Evolutionary conservation across 1,140 invertebrate genomes (phyloP).

Genomic region (Temnothorax nylanderi): DNA sequence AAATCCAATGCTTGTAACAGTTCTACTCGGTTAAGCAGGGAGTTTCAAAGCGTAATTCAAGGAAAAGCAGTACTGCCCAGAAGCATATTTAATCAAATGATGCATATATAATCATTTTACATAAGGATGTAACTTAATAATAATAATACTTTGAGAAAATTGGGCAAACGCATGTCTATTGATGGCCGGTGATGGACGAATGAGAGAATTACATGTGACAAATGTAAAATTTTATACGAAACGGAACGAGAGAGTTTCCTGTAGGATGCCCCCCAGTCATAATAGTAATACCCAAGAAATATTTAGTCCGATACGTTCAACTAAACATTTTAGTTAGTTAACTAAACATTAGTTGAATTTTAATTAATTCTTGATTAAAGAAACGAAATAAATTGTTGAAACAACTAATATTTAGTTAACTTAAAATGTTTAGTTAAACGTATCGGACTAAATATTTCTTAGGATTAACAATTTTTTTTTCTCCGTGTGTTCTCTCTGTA

Average conservation of each 20-base stretch:
- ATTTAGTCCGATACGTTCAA: too few species aligned
- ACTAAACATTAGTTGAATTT: too few species aligned
- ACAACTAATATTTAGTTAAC: too few species aligned
- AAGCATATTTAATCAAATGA: conserved; percentile 24
- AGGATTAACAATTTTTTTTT: too few species aligned
- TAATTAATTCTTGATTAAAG: too few species aligned
- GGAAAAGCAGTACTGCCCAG: neutral
- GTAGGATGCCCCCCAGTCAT: conserved; percentile 46
- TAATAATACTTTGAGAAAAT: neutral
- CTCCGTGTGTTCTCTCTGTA: too few species aligned
- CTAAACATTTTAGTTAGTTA: too few species aligned
- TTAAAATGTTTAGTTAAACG: too few species aligned
- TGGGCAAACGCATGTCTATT: neutral
- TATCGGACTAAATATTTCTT: too few species aligned
- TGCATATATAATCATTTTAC: neutral
- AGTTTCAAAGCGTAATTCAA: neutral
- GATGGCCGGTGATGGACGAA: neutral
- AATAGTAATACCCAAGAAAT: too few species aligned
- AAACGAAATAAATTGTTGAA: too few species aligned
- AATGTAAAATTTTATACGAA: conserved; percentile 25
- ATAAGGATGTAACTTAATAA: neutral
- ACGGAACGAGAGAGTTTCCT: neutral
- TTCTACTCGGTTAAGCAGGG: neutral
- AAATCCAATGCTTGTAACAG: neutral
- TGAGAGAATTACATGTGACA: neutral